Conservation (phyloP, 2,113 vertebrate genomes). For the Lophius piscatorius region DNA sequence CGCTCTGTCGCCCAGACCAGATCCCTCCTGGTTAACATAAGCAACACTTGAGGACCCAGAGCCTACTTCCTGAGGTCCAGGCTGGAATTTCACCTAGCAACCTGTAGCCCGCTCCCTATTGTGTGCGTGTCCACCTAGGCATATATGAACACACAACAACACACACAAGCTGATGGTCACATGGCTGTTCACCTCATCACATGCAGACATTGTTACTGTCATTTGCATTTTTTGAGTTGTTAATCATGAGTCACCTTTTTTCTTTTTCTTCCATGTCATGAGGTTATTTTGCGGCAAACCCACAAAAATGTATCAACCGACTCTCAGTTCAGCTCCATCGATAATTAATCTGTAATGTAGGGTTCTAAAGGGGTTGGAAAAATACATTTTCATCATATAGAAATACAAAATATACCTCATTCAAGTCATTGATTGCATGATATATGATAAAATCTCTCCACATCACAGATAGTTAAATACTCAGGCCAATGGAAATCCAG, state of each 20-base stretch:
- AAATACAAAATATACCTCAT: neutral
- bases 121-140: neutral
- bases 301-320: too few relatives aligned
- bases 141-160: neutral
- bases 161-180: neutral
- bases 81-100: conserved; percentile 23
- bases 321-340: too few relatives aligned
- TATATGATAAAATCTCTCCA: neutral
- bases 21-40: conserved; percentile 37
- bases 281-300: neutral
- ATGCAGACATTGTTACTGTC: neutral
- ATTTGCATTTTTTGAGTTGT: neutral
- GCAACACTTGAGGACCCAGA: conserved; percentile 30
- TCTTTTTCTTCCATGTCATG: neutral
- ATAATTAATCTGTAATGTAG: too few relatives aligned
- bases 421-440: neutral
- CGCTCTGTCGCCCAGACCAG: conserved; percentile 46
- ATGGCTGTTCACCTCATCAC: too few relatives aligned
- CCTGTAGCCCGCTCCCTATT: neutral
- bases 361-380: neutral
- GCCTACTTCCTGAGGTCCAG: neutral
- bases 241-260: too few relatives aligned
- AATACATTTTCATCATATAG: too few relatives aligned
- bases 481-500: neutral
- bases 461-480: neutral